Evolutionary conservation across 2,888 invertebrate species (phyloP).

Genomic region (Cordilura impudica): DNA sequence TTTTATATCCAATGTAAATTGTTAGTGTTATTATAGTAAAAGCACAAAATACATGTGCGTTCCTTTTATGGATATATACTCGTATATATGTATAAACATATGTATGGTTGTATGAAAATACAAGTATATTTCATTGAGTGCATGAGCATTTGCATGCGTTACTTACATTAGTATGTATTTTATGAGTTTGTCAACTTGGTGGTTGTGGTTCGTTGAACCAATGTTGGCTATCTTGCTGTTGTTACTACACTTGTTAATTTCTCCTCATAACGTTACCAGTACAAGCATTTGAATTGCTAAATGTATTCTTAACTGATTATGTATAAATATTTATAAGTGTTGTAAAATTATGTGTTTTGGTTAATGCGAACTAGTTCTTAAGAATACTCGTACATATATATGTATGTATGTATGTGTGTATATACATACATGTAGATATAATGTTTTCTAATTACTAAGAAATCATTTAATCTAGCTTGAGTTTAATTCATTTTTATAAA

Average conservation of each 20-base stretch:
- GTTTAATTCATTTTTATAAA: not conserved
- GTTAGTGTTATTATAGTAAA: too few relatives aligned
- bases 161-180: conserved; percentile 1
- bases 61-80: not conserved
- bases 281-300: not conserved
- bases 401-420: not conserved
- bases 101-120: not conserved
- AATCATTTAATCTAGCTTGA: not conserved
- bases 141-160: not conserved
- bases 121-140: not conserved
- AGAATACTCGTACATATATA: too few relatives aligned
- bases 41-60: conserved; percentile 21
- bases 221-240: conserved; percentile 13
- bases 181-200: conserved; percentile 56
- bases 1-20: too few relatives aligned
- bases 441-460: too few relatives aligned
- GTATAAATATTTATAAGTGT: not conserved
- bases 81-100: not conserved
- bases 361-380: not conserved
- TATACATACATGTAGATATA: too few relatives aligned
- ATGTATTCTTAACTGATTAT: too few relatives aligned
- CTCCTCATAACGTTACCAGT: not conserved
- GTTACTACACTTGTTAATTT: conserved; percentile 38
- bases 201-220: conserved; percentile 51
- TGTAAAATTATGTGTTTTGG: not conserved